These are phyloP conservation scores for Homarus americanus DNA, from an alignment of 1,140 invertebrate species.

Conservation along the genomic window DNA sequence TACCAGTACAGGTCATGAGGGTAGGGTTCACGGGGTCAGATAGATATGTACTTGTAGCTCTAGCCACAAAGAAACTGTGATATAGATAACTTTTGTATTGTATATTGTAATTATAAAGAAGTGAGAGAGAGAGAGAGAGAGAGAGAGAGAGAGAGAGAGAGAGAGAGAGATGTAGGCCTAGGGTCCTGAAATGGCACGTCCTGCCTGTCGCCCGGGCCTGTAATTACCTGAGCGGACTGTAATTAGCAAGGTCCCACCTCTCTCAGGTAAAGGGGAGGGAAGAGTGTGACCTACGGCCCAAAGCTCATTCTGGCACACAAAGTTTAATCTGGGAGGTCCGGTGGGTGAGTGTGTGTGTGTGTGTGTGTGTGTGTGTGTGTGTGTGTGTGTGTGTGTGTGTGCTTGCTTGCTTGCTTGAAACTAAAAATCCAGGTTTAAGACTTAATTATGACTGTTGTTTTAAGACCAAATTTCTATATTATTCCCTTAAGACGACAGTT, in stretches of 20 bases:
- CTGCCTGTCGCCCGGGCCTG: slow-evolving; percentile 33
- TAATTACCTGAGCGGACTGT: slow-evolving; percentile 42
- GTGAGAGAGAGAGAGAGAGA: neutral
- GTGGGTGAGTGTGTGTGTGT: neutral
- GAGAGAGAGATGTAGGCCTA: slow-evolving; percentile 21
- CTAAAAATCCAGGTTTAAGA: no score
- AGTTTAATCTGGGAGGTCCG: neutral
- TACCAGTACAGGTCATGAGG: no score
- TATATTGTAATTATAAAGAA: neutral
- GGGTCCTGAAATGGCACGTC: slow-evolving; percentile 22
- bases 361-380: neutral
- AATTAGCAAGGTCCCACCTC: slow-evolving; percentile 24
- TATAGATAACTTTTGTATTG: no score
- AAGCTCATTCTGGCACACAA: neutral
- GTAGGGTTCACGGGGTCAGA: no score
- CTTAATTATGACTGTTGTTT: no score
- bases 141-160: neutral
- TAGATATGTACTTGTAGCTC: no score
- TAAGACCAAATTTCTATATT: no score
- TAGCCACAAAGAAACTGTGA: no score
- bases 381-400: neutral
- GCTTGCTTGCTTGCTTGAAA: no score
- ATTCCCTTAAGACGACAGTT: no score
- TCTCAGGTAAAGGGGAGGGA: no score
- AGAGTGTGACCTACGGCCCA: neutral